Evolutionary conservation across 2,113 vertebrate genomes (phyloP), one percentile per base, ranked within the genome.

Genomic region (Grantiella picta): DNA sequence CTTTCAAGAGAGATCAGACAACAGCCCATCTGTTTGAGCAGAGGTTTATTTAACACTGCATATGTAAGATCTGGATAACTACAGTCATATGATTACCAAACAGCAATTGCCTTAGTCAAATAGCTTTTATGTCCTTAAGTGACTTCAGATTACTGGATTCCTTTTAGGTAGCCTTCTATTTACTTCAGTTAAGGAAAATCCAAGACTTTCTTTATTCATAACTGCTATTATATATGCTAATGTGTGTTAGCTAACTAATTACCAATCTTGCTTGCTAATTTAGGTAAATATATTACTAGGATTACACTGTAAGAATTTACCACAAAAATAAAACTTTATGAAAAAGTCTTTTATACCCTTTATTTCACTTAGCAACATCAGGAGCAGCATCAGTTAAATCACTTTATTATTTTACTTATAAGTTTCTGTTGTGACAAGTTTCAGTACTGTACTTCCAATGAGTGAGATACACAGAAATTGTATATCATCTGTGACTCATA

Each of bases 1-100:
- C 25, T 89, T 96, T 91, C 81, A 91, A 54, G 63, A 80, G 45
- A 92, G 5, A 82, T 56, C 42, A 90, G 61, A 57, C 53, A 90
- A 56, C 49, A 64, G 63, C 25, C 94, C 94, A 96, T 95, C 95
- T 96, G 95, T 93, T 96, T 79, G 72, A 47, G 33, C 68, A 94
- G 64, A 81, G 49, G 40, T 82, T 96, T 96, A 85, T 95, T 96
- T 94, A 94, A 93, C 66, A 64, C 10, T 82, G 59, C 75, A 36
- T 76, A 68, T 94, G 87, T 87, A 88, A 47, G 15, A 42, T 77
- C 71, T 53, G 24, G 28, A 57, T 82, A 93, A 93, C 27, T 85
- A 33, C 40, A 72, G 75, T 76, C 53, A 42, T 79, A 75, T 2
- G 19, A 86, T 71, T 84, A 66, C 28, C 50, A 91, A 93, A 87